Base-by-base conservation (phyloP, 2,888 invertebrate genomes). In the Marronus borbonicus region DNA sequence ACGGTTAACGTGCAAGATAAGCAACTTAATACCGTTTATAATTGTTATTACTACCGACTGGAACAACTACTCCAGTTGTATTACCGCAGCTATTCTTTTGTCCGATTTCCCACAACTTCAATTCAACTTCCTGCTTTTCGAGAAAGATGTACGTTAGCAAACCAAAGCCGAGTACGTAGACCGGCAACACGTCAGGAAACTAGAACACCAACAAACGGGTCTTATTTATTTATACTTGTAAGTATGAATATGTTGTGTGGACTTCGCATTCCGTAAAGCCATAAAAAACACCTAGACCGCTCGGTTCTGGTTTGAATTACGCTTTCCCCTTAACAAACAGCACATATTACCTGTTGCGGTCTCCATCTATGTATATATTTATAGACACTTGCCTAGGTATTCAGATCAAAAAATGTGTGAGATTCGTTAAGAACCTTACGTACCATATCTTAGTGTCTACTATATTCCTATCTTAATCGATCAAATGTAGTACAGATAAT, bases 161-260 rank as follows among this genome's bases (percentile, higher is more conserved):
- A 17, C 17, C 55, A 7, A 58, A 20, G 55, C 55, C 20, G 8
- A n/a, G 20, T 58, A 20, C 20, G 20, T 58, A 58, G 55, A 58
- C 20, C 55, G 20, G 20, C 44, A 44, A 44, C 65, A 17, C 17
- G 44, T 20, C 65, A 44, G 17, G 50, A 68, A 68, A 68, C 49
- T 68, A 12, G 68, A 68, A 7, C 68, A 50, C 68, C 68, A 50
- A 50, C 10, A 50, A 49, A 49, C 68, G 49, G 68, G 17, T 50
- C 28, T 68, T 68, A 68, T 68, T 68, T 68, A 68, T 68, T 68
- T 68, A 68, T 28, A 68, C 49, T 28, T 24, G 14, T 68, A 50
- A 28, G 68, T 50, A 68, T 24, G 68, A 24, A 68, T 50, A 49
- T 50, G 44, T 50, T 50, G 44, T 68, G 50, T 50, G 68, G 12